Conservation (phyloP, 1,140 invertebrate species). For the Cydia amplana region DNA sequence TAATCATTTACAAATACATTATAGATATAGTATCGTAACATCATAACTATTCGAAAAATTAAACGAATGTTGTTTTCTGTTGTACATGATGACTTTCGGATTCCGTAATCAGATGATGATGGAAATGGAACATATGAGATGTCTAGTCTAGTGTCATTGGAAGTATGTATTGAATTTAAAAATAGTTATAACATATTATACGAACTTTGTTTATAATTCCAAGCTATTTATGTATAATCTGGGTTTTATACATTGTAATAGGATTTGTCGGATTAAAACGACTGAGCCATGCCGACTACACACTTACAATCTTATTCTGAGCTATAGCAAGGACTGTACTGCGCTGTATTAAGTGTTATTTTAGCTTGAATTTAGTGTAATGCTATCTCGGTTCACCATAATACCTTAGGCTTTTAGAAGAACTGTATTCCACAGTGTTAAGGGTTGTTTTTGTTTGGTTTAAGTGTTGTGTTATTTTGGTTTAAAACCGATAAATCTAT, state of each 20-base stretch:
- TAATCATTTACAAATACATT: neutral
- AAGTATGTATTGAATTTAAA: too few species aligned
- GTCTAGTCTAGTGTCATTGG: too few species aligned
- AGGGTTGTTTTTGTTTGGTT: neutral
- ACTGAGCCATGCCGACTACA: neutral
- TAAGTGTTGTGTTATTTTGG: neutral
- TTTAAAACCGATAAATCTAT: constrained; percentile 6
- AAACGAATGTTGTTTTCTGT: too few species aligned
- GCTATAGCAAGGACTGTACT: neutral
- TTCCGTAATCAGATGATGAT: too few species aligned
- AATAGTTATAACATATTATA: too few species aligned
- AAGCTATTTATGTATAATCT: constrained; percentile 17
- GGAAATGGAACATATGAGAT: too few species aligned
- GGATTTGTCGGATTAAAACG: constrained; percentile 25
- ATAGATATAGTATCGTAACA: neutral
- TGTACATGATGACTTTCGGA: too few species aligned
- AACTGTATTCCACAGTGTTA: neutral
- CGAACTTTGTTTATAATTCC: constrained; percentile 26
- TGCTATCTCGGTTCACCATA: neutral
- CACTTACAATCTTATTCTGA: neutral
- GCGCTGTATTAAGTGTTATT: neutral
- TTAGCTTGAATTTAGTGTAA: neutral
- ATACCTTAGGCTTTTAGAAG: neutral
- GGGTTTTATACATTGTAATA: constrained; percentile 4
- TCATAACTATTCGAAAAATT: too few species aligned